Conservation (phyloP, 23 tunicate genomes). For the Ascidia mentula region DNA sequence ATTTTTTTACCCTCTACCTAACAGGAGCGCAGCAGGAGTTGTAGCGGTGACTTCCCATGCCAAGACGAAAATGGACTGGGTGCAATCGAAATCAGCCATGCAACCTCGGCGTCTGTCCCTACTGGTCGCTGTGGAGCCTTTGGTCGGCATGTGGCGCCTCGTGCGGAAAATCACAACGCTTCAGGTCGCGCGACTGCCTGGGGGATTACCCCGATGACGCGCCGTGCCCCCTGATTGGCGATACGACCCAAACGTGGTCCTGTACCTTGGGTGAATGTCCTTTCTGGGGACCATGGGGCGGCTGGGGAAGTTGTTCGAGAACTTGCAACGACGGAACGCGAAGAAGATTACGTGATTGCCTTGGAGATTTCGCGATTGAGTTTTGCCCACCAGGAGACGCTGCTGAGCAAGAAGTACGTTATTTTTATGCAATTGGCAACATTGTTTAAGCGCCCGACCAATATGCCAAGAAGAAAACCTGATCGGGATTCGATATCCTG, state of each 20-base stretch:
- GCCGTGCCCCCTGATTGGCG: conserved; percentile 28
- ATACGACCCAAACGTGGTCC: neutral
- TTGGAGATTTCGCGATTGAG: conserved; percentile 55
- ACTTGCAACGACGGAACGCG: conserved; percentile 37
- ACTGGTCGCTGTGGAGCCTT: conserved; percentile 51
- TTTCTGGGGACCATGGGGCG: conserved; percentile 41
- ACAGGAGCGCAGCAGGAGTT: conserved; percentile 48
- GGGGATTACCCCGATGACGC: conserved; percentile 33
- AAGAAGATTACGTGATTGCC: conserved; percentile 38
- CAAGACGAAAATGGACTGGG: conserved; percentile 47
- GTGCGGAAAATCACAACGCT: conserved; percentile 31
- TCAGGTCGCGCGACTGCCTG: conserved; percentile 34
- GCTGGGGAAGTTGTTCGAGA: conserved; percentile 34
- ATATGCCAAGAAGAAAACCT: too few species aligned
- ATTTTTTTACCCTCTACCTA: too few species aligned
- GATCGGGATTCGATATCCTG: too few species aligned
- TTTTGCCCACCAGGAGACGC: conserved; percentile 25
- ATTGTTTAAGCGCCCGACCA: too few species aligned
- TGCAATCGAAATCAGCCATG: conserved; percentile 21
- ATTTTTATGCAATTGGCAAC: too few species aligned
- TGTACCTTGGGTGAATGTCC: conserved; percentile 37
- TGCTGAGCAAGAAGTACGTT: neutral
- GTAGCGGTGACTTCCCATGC: conserved; percentile 70
- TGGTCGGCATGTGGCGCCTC: conserved; percentile 59
- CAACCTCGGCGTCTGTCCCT: conserved; percentile 52